Conservation (phyloP, 2,113 vertebrate genomes). For the Nannobrachium achirus region DNA sequence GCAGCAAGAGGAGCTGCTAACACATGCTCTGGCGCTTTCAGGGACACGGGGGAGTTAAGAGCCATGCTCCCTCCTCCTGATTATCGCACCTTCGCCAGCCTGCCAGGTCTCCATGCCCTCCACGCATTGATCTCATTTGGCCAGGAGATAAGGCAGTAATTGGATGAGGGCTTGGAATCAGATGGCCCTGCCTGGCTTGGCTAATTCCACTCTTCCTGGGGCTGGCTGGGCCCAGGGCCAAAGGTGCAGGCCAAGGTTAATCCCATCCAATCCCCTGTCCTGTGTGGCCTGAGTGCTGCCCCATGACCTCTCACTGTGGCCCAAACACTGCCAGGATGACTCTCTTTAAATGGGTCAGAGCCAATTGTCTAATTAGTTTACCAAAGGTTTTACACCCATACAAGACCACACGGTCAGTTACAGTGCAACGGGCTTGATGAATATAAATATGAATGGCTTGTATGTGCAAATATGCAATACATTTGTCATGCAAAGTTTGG, state of each 20-base stretch:
- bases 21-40: constrained; percentile 64
- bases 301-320: constrained; percentile 46
- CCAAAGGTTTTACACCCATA: constrained; percentile 18
- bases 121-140: constrained; percentile 80
- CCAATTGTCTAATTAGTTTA: constrained; percentile 55
- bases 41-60: constrained; percentile 64
- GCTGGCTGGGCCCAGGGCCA: constrained; percentile 74
- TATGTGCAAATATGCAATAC: too few species aligned
- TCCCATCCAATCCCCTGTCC: constrained; percentile 80
- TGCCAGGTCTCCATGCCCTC: constrained; percentile 69
- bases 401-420: neutral
- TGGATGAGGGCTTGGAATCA: constrained; percentile 83
- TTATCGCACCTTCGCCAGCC: constrained; percentile 71
- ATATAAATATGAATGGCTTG: too few species aligned
- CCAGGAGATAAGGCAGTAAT: constrained; percentile 85
- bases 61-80: constrained; percentile 65
- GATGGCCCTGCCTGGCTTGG: constrained; percentile 77
- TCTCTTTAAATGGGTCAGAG: constrained; percentile 40
- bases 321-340: constrained; percentile 52
- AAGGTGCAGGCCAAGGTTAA: constrained; percentile 83
- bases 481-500: too few species aligned
- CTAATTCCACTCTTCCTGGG: constrained; percentile 83
- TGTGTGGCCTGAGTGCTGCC: constrained; percentile 33
- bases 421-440: neutral
- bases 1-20: constrained; percentile 61